These are phyloP conservation scores for Bucorvus abyssinicus DNA, from an alignment of 2,797 vertebrate genomes.

Conservation along the genomic window DNA sequence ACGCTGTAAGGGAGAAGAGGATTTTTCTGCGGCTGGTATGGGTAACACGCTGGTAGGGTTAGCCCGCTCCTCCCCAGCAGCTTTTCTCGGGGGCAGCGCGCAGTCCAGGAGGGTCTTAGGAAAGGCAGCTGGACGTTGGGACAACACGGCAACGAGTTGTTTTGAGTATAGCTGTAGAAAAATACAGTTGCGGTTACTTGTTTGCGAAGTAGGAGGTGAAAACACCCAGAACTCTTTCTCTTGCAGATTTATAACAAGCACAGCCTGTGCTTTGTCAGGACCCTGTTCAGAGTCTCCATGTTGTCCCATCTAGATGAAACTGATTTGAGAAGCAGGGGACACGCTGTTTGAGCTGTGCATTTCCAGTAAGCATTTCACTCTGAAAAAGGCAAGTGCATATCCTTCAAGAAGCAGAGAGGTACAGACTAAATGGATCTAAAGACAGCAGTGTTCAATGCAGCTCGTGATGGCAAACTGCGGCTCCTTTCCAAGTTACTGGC, in stretches of 20 bases:
- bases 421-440: constrained; percentile 93
- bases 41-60: not conserved
- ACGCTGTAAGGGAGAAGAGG: not conserved
- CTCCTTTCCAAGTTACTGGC: constrained; percentile 95
- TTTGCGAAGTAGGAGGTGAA: not conserved
- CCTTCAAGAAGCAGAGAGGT: not conserved
- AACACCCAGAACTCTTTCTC: not conserved
- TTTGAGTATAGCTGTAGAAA: not conserved
- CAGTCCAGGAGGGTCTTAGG: not conserved
- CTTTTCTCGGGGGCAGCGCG: not conserved
- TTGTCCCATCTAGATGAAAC: not conserved
- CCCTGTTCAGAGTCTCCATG: not conserved
- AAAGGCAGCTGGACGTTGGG: not conserved
- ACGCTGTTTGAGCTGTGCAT: constrained; percentile 1
- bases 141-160: not conserved
- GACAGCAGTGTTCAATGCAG: constrained; percentile 96
- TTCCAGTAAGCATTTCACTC: constrained; percentile 23
- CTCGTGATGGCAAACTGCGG: constrained; percentile 94
- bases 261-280: constrained; percentile 8
- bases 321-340: not conserved
- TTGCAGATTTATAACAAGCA: constrained; percentile 27
- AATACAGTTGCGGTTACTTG: not conserved
- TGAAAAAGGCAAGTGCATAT: constrained; percentile 31
- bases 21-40: not conserved
- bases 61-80: accelerated